Evolutionary conservation across 2,888 invertebrate species (phyloP).

Genomic region (Lasioglossum marginatum): DNA sequence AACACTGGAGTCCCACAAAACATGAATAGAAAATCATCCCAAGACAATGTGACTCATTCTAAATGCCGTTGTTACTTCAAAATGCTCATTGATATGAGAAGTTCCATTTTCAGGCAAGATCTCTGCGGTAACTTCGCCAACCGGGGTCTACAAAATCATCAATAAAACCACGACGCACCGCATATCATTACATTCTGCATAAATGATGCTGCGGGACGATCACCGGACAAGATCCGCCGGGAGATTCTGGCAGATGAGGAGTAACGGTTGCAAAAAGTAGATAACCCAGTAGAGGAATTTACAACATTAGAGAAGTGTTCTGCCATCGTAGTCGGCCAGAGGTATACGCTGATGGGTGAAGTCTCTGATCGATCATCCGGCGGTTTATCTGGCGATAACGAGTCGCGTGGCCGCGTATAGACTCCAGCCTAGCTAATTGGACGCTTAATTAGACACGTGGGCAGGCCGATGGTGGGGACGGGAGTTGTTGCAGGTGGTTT

Average conservation of each 20-base stretch:
- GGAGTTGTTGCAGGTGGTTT: slow-evolving; percentile 11
- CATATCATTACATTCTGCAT: not conserved
- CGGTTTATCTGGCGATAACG: slow-evolving; percentile 25
- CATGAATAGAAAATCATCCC: not conserved
- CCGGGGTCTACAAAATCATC: not conserved
- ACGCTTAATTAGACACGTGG: slow-evolving; percentile 37
- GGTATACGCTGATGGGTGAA: not conserved
- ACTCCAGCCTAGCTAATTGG: slow-evolving; percentile 34
- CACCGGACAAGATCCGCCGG: not conserved
- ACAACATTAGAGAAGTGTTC: slow-evolving; percentile 1
- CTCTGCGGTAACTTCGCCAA: not conserved
- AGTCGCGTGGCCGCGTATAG: slow-evolving; percentile 23
- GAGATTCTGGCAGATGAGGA: not conserved
- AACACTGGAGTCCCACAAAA: not conserved
- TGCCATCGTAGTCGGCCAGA: not conserved
- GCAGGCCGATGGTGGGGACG: not conserved
- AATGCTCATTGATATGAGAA: not conserved
- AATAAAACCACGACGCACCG: not conserved
- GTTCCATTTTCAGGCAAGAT: not conserved
- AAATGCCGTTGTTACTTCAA: not conserved
- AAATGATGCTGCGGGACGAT: not conserved
- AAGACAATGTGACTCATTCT: not conserved
- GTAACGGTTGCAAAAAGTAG: not conserved
- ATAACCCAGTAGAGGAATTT: slow-evolving; percentile 22
- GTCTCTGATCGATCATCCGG: slow-evolving; percentile 26